Evolutionary conservation across 2,113 vertebrate species (phyloP), one percentile per base, ranked within the genome.

Genomic region (Syngnathus scovelli): DNA sequence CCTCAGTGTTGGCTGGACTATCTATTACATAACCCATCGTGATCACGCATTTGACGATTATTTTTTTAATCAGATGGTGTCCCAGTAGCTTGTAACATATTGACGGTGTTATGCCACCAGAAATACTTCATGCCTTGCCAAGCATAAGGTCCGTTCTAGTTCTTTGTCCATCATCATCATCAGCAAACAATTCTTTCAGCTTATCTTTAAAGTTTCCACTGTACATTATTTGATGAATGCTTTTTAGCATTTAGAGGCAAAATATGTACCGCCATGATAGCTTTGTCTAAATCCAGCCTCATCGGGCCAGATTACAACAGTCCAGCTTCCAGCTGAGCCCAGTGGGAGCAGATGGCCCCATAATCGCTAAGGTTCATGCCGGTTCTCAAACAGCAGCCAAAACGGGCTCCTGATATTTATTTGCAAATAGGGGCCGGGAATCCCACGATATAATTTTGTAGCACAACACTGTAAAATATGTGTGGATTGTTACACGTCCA

Each of bases 341-440:
- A 80, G 78, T 74, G 83, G 79, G 79, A 90, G 72, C 91, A 92
- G 90, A 90, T 92, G 89, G 89, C 82, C 74, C 71, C 62, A 70
- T 89, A 87, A 88, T 90, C 89, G 76, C 80, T 66, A 69, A 66
- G 69, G 85, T 81, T 86, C 81, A 85, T 76, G 80, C 66, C 74
- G 77, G 70, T 58, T 67, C 74, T 76, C 59, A 49, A 66, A 72
- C 66, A 81, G 77, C 77, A 74, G 79, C 81, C 78, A 87, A 79
- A 76, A 69, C 56, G 68, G 71, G 64, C 77, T 79, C 62, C 51
- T 37, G 72, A 79, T 80, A 74, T 81, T 82, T 79, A 41, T 79
- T 86, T 84, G 86, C 61, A 79, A 79, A 61, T 69, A 55, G 74
- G 75, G 71, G 64, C 70, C 10, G 37, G 23, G 39, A 21, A 10